phyloP scores from a whole-genome alignment of 2,113 vertebrate genomes.

The Panurus biarmicus region DNA sequence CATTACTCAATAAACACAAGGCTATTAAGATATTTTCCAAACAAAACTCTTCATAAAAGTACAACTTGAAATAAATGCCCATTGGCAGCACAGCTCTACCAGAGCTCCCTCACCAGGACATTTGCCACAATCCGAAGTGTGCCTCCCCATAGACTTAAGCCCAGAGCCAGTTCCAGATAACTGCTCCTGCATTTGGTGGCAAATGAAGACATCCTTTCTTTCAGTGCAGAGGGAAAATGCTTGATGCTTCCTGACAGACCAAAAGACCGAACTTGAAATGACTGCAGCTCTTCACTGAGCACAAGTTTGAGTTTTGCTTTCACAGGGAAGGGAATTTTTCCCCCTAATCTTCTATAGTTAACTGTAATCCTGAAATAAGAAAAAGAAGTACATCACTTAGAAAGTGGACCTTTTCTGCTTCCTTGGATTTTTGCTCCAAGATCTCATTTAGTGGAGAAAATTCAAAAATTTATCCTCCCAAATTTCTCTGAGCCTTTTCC shows the following conservation, averaged over 20 bases:
- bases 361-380: neutral
- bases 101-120: neutral
- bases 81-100: neutral
- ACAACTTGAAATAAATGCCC: neutral
- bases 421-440: neutral
- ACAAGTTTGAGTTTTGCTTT: neutral
- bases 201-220: neutral
- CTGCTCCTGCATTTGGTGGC: fast-evolving
- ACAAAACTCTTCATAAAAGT: slow-evolving; percentile 12
- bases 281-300: neutral
- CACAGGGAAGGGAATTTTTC: too few species aligned
- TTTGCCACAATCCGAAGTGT: neutral
- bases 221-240: neutral
- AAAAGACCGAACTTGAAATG: neutral
- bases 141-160: fast-evolving
- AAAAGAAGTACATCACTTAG: neutral
- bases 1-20: slow-evolving; percentile 15
- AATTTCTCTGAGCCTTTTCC: neutral
- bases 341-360: neutral
- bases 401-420: neutral
- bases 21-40: slow-evolving; percentile 20
- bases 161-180: neutral
- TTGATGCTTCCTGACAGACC: neutral
- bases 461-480: neutral
- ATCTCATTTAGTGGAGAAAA: neutral